Percentiles rank a stretch among this genome's conserved stretches.
phyloP scores from a whole-genome alignment of 2,797 vertebrate genomes.

The Masticophis lateralis region DNA sequence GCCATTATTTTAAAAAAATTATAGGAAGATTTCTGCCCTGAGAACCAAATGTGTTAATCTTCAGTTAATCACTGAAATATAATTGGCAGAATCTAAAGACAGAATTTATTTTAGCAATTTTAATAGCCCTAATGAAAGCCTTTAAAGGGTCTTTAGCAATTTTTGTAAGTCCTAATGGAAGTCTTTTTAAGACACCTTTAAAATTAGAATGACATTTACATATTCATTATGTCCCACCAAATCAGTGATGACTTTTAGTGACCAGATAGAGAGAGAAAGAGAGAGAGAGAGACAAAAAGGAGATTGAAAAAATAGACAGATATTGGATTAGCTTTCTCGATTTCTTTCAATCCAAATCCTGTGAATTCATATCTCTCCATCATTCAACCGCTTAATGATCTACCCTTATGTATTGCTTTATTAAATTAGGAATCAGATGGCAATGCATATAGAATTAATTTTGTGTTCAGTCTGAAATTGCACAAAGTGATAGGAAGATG shows the following conservation, averaged over 20 bases:
- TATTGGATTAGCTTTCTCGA: constrained; percentile 35
- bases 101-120: not conserved
- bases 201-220: not conserved
- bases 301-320: not conserved
- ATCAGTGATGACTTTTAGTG: not conserved
- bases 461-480: constrained; percentile 9
- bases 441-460: constrained; percentile 26
- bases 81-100: not conserved
- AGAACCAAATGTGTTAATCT: not conserved
- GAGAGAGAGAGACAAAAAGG: not conserved
- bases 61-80: not conserved
- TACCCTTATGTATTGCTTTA: not conserved
- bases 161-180: not conserved
- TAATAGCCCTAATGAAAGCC: not conserved
- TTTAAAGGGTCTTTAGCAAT: not conserved
- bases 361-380: not conserved
- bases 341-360: constrained; percentile 19
- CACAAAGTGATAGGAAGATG: constrained; percentile 7
- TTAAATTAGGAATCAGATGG: constrained; percentile 3
- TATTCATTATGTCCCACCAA: not conserved
- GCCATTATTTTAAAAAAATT: not conserved
- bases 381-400: constrained; percentile 17
- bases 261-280: not conserved
- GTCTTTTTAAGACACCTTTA: not conserved
- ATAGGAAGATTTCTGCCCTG: not conserved